Conservation (phyloP, 2,113 vertebrate genomes). For the Gracilinanus agilis region DNA sequence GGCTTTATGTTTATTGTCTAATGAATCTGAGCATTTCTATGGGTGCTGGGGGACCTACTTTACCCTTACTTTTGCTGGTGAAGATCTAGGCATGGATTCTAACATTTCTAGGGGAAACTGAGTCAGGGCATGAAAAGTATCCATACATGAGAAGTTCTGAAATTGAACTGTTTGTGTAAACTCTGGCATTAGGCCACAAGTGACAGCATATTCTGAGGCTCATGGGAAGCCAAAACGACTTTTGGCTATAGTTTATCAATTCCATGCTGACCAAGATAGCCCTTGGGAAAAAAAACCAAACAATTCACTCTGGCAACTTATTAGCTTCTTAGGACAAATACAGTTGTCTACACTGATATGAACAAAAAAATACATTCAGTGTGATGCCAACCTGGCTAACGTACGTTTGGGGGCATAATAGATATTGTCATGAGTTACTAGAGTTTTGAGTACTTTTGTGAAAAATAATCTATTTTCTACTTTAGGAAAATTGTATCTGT, state of each 20-base stretch:
- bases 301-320: conserved; percentile 21
- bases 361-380: not conserved
- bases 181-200: not conserved
- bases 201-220: not conserved
- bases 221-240: not conserved
- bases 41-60: not conserved
- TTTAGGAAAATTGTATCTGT: conserved; percentile 60
- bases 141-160: not conserved
- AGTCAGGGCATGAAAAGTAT: not conserved
- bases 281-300: not conserved
- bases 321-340: conserved; percentile 2
- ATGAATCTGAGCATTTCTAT: not conserved
- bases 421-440: conserved; percentile 42
- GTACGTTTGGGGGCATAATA: conserved; percentile 48
- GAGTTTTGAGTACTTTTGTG: conserved; percentile 44
- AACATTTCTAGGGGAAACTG: not conserved
- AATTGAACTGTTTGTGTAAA: conserved; percentile 23
- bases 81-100: not conserved
- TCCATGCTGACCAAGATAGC: not conserved
- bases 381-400: not conserved
- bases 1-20: not conserved
- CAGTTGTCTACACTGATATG: not conserved
- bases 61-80: not conserved
- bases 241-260: not conserved
- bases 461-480: conserved; percentile 59